Evolutionary conservation across 2,888 invertebrate species (phyloP), one percentile per base, ranked within the genome.

Genomic region (Chaetoderma sp.): DNA sequence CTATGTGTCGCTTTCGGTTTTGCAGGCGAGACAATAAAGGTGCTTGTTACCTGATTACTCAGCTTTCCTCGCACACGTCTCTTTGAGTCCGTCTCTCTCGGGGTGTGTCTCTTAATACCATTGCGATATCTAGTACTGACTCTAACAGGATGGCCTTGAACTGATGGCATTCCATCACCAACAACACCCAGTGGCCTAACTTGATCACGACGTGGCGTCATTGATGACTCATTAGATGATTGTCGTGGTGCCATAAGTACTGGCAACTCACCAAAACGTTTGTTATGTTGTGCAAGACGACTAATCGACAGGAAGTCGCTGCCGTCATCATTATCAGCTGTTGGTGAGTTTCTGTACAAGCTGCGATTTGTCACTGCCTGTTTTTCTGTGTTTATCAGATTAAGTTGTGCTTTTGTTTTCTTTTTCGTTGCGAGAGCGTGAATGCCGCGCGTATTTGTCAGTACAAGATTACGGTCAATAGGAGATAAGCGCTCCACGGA

Each of bases 341-440:
- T 1, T 23, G 45, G 10, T 18, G 27, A 28, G 2, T 21, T 45
- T 32, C 16, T 32, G 28, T 52, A 52, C 59, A 68, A 21, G 58
- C 65, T 63, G 62, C 67, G 23, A 57, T 52, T 30, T 28, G 27
- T 3, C 10, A 6, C 18, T 25, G n/a, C 47, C 47, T 73, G 65
- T 67, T 63, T 65, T 18, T 78, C 77, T 16, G 72, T 55, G 52
- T 75, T 76, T 8, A 69, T 47, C 21, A 71, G 55, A 65, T 75
- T 71, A 50, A 69, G 66, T 33, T 79, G 77, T n/a, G 72, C 77
- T 62, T 74, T 75, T 54, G 72, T 78, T 16, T 78, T 72, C 64
- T 82, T 81, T 49, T 71, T 76, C 4, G 83, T 83, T 6, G 85
- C 85, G 58, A 84, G 69, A 5, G 82, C 83, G 8, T 81, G 81